Percentiles rank a stretch among this genome's conserved stretches.
phyloP scores from a whole-genome alignment of 2,888 invertebrate species.

The Drosophila falleni region DNA sequence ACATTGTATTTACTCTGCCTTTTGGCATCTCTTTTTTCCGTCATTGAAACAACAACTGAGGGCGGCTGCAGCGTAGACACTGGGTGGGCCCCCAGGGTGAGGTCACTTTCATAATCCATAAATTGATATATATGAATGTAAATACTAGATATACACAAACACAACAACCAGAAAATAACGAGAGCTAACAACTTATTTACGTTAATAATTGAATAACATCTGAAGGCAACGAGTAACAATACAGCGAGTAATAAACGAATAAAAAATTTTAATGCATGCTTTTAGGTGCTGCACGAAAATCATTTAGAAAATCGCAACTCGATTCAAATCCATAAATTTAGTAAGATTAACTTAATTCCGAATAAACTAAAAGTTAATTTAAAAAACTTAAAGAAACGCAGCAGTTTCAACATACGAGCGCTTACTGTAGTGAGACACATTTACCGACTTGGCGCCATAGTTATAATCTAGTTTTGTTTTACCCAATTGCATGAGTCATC shows the following conservation, averaged over 20 bases:
- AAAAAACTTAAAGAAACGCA: background rate
- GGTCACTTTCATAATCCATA: constrained; percentile 54
- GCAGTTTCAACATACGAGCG: background rate
- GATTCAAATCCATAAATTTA: background rate
- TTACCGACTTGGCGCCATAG: constrained; percentile 8
- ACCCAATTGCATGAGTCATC: constrained; percentile 63
- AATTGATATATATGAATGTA: constrained; percentile 47
- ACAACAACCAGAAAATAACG: constrained; percentile 29
- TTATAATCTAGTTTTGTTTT: constrained; percentile 53
- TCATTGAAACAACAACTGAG: background rate
- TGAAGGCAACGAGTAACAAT: constrained; percentile 17
- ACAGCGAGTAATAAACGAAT: background rate
- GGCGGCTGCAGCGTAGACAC: background rate
- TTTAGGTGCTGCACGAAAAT: constrained; percentile 57
- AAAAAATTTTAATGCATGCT: constrained; percentile 45
- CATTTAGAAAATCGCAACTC: background rate
- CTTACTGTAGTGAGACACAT: constrained; percentile 2
- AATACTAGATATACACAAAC: background rate
- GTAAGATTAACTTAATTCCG: too few species aligned
- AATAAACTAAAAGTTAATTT: too few species aligned
- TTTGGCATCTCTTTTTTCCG: background rate
- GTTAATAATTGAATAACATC: constrained; percentile 11
- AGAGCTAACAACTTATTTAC: constrained; percentile 28
- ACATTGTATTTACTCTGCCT: background rate
- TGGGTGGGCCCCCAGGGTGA: constrained; percentile 9